Base-by-base conservation (phyloP, 2,113 vertebrate genomes). In the Tetrao urogallus region DNA sequence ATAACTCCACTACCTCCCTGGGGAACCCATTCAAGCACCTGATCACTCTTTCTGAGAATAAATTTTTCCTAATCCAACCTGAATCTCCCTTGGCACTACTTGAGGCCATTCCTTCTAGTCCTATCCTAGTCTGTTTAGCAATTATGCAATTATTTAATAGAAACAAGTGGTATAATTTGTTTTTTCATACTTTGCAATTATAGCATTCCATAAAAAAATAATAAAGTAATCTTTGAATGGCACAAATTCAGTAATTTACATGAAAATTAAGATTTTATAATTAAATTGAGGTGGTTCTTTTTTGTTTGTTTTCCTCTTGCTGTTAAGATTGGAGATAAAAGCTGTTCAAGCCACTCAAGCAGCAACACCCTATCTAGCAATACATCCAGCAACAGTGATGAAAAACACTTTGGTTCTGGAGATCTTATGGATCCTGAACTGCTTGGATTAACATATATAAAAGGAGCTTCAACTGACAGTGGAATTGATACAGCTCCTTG, bases 401-500 rank as follows among this genome's bases (percentile, higher is more conserved):
- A 99, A 72, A 99, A 99, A 87, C 98, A 98, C 95, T 99, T 99
- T 64, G 99, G 99, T 78, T 99, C 99, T 2, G 99, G 98, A 79
- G 99, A 99, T 94, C 95, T 99, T 93, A 99, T 99, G 98, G 99
- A 99, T 83, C 98, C 98, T 0, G 99, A 99, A 86, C 96, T 99
- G 88, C 98, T 99, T 71, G 99, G 99, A 66, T 97, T 99, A 82
- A 99, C 99, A 0, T 99, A 99, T 78, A 98, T 99, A 92, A 99
- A 99, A 96, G 99, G 99, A 4, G 99, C 99, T 3, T 99, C 99
- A 24, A 99, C 99, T 0, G 99, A 99, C 97, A 99, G 99, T 28
- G 99, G 99, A 66, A 99, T 99, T 6, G 99, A 99, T 82, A 99
- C 99, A 0, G 98, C 98, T 64, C 99, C 98, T 10, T 99, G 99